Conservation (phyloP, 2,797 vertebrate species). For the Typhlichthys eigenmanni region DNA sequence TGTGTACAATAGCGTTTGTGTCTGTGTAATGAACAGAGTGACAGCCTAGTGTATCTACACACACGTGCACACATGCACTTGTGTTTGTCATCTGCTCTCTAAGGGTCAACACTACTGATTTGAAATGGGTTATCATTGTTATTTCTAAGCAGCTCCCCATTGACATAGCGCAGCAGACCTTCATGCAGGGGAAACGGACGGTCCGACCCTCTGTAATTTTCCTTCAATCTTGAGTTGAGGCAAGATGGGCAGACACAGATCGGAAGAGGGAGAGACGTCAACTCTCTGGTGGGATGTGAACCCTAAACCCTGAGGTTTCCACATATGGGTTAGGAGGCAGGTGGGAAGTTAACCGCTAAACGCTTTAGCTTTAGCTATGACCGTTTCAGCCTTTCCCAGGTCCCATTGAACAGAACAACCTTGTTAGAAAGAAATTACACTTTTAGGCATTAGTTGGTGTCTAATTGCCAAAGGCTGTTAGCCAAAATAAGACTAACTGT, state of each 20-base stretch:
- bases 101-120: too few relatives aligned
- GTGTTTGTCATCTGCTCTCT: too few relatives aligned
- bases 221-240: background rate
- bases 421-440: slow-evolving; percentile 25
- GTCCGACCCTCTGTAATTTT: too few relatives aligned
- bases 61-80: background rate
- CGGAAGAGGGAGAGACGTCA: background rate
- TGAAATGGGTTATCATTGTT: too few relatives aligned
- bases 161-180: too few relatives aligned
- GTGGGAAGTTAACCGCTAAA: background rate
- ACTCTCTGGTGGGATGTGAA: background rate
- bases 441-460: slow-evolving; percentile 5
- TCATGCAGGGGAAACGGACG: too few relatives aligned
- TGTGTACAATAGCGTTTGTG: slow-evolving; percentile 14
- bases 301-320: background rate
- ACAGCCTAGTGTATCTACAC: slow-evolving; percentile 5
- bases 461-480: too few relatives aligned
- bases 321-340: background rate
- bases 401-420: slow-evolving; percentile 15
- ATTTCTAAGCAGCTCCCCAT: too few relatives aligned
- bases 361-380: too few relatives aligned
- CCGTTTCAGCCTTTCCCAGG: slow-evolving; percentile 32
- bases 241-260: background rate
- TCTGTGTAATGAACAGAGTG: background rate
- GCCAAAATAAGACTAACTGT: too few relatives aligned